phyloP scores from a whole-genome alignment of 1,140 invertebrate genomes.

The Pissodes strobi region DNA sequence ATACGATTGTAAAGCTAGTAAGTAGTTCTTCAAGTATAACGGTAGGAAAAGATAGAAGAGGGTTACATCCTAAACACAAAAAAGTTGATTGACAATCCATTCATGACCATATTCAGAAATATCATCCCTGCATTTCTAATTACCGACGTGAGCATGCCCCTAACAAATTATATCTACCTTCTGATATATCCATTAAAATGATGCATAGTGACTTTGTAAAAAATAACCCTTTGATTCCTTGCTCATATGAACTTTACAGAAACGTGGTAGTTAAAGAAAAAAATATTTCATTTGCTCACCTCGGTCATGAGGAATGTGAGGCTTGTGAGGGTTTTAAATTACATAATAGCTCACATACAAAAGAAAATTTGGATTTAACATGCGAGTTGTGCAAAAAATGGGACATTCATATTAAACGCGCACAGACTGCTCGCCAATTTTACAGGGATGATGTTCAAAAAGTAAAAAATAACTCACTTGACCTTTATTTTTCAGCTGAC shows the following conservation, averaged over 20 bases:
- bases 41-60: not conserved
- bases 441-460: not conserved
- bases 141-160: slow-evolving; percentile 29
- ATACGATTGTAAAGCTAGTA: not conserved
- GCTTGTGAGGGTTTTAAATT: slow-evolving; percentile 24
- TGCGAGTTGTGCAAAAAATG: slow-evolving; percentile 6
- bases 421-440: not conserved
- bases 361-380: not conserved
- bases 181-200: slow-evolving; percentile 11
- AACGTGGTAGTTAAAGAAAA: slow-evolving; percentile 15
- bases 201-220: slow-evolving; percentile 22
- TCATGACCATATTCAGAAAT: not conserved
- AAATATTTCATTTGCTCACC: slow-evolving; percentile 31
- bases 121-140: no score
- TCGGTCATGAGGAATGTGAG: slow-evolving; percentile 30
- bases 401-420: not conserved
- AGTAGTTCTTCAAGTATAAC: not conserved
- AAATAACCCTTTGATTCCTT: slow-evolving; percentile 5
- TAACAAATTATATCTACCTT: slow-evolving; percentile 15
- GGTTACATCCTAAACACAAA: not conserved
- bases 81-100: not conserved
- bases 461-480: not conserved
- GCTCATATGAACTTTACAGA: slow-evolving; percentile 31
- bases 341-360: slow-evolving; percentile 19
- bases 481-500: not conserved